Conservation (phyloP, 2,113 vertebrate species). For the Nibea albiflora region DNA sequence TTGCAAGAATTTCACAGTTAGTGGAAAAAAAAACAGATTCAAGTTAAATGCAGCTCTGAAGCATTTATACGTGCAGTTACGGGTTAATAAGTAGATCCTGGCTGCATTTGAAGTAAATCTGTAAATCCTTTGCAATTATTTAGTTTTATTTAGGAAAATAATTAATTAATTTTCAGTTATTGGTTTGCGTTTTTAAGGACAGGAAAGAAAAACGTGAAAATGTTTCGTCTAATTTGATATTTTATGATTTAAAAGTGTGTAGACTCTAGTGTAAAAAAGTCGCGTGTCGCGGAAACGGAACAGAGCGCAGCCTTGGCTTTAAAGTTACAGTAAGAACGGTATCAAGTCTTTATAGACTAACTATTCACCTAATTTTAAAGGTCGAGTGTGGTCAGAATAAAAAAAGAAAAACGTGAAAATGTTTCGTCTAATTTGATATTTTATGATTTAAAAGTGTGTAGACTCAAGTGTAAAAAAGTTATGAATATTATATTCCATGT, state of each 20-base stretch:
- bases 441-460: no score
- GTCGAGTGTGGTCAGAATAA: no score
- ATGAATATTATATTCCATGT: not conserved
- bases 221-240: not conserved
- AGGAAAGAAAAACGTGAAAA: not conserved
- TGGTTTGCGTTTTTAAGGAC: no score
- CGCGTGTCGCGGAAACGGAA: no score
- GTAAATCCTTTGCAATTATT: not conserved
- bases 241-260: no score
- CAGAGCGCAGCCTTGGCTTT: no score
- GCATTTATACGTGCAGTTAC: not conserved
- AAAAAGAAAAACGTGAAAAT: not conserved
- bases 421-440: not conserved
- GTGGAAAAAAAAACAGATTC: conserved; percentile 21
- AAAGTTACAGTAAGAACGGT: no score
- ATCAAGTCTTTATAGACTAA: no score
- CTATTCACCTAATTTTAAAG: no score
- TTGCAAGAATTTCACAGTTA: conserved; percentile 36
- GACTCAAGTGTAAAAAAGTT: not conserved
- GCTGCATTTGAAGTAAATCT: not conserved
- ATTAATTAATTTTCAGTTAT: not conserved
- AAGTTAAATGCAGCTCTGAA: not conserved
- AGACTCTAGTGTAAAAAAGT: no score
- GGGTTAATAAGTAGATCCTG: not conserved
- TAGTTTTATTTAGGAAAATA: not conserved